Evolutionary conservation across 92 coral and sea anemone species (phyloP).

Genomic region (Porites evermanni): DNA sequence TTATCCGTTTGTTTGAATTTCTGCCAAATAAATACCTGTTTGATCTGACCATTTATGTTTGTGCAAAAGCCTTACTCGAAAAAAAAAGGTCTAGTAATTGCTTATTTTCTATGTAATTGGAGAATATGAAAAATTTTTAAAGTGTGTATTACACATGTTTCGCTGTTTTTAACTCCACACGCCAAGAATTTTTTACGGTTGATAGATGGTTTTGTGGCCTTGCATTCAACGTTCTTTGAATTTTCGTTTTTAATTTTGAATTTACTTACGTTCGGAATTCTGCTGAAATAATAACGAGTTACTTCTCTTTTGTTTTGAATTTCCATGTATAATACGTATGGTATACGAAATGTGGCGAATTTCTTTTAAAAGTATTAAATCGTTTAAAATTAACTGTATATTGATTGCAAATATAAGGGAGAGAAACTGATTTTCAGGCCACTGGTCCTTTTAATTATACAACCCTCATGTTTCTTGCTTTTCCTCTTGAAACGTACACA

Average conservation of each 20-base stretch:
- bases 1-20: neutral
- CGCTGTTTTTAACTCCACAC: neutral
- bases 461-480: neutral
- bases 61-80: neutral
- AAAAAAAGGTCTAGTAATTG: constrained; percentile 3
- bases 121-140: neutral
- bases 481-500: neutral
- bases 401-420: neutral
- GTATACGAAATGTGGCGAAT: neutral
- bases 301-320: no score
- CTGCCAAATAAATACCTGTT: neutral
- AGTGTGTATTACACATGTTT: neutral
- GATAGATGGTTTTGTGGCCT: neutral
- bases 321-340: constrained; percentile 1
- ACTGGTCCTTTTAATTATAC: neutral
- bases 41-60: neutral
- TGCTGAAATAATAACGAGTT: neutral
- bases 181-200: neutral
- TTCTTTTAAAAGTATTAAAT: constrained; percentile 1
- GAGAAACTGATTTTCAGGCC: constrained; percentile 12
- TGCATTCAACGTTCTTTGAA: neutral
- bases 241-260: neutral
- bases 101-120: constrained; percentile 1
- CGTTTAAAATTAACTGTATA: constrained; percentile 19
- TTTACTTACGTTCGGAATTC: neutral